Base-by-base conservation (phyloP, 2,888 invertebrate genomes). In the Dione juno region DNA sequence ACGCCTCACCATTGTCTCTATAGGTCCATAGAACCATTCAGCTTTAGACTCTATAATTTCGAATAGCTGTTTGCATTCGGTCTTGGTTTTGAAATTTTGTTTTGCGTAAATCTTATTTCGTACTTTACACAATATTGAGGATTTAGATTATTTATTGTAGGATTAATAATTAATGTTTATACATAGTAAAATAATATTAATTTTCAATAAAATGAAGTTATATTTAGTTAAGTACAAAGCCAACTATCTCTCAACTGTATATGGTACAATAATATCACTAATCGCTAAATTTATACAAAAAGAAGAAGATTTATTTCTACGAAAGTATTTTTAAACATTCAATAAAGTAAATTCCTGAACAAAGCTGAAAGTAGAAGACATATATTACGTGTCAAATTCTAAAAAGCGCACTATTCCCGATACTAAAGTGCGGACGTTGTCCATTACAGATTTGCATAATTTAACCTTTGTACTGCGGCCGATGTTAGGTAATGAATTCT, bases 371-470 rank as follows among this genome's bases (percentile, higher is more conserved):
- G 11, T 35, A 66, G 65, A 72, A 71, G 67, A 75, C 70, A 69
- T 67, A 73, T 72, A 72, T 58, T 74, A 57, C 52, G 54, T 67
- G 70, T 63, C 45, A 69, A 65, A 66, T 66, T 13, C 54, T 72
- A 81, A 83, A 84, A 86, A 87, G 87, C 53, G 43, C 69, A 70
- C 89, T 88, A 88, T 89, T 73, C 88, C 84, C 76, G 81, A 73
- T 71, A 77, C 77, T 81, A 81, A 84, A 84, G 82, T 81, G 80
- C 77, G 78, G 81, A 79, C 82, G 77, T 82, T 85, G 87, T 88
- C 92, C 89, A 90, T 92, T 92, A 90, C 84, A 83, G 84, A 86
- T 87, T 82, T 92, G 91, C 89, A 92, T 92, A 90, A 89, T 92
- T 92, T 86, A 92, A 80, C 76, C 77, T 81, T 80, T 80, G 86